Evolutionary conservation across 2,888 invertebrate species (phyloP).

Genomic region (Trachelus tabidus): DNA sequence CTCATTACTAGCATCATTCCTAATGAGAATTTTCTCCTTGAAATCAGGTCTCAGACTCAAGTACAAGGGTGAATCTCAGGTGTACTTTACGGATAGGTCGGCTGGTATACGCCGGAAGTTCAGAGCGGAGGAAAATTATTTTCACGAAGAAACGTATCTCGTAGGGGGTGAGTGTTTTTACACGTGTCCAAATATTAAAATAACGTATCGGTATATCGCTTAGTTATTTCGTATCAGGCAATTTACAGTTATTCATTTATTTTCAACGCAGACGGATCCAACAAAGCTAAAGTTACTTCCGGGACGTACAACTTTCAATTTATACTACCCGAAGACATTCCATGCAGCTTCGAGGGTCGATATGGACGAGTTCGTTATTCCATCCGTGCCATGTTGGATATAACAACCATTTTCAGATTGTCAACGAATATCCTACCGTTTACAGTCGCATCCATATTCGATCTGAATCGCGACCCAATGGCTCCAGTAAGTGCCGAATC

Average conservation of each 20-base stretch:
- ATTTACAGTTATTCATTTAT: neutral
- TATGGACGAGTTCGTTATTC: constrained; percentile 67
- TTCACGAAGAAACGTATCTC: constrained; percentile 45
- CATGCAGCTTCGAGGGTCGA: constrained; percentile 64
- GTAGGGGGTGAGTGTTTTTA: constrained; percentile 41
- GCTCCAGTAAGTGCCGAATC: constrained; percentile 45
- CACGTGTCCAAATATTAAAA: neutral
- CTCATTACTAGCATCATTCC: neutral
- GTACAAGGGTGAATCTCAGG: constrained; percentile 52
- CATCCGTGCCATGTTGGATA: constrained; percentile 64
- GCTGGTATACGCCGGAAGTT: constrained; percentile 51
- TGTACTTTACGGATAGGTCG: constrained; percentile 54
- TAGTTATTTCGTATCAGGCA: too few species aligned
- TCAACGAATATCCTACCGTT: constrained; percentile 61
- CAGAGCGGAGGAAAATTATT: constrained; percentile 47
- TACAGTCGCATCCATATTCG: constrained; percentile 65
- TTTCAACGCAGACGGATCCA: neutral
- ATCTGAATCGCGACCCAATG: constrained; percentile 65
- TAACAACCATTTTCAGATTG: constrained; percentile 36
- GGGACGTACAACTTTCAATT: constrained; percentile 26
- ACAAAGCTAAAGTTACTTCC: neutral
- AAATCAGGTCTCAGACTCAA: constrained; percentile 46
- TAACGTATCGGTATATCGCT: neutral
- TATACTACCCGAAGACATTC: constrained; percentile 63
- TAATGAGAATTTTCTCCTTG: neutral